Evolutionary conservation across 2,113 vertebrate genomes (phyloP).

Genomic region (Gracilinanus agilis): DNA sequence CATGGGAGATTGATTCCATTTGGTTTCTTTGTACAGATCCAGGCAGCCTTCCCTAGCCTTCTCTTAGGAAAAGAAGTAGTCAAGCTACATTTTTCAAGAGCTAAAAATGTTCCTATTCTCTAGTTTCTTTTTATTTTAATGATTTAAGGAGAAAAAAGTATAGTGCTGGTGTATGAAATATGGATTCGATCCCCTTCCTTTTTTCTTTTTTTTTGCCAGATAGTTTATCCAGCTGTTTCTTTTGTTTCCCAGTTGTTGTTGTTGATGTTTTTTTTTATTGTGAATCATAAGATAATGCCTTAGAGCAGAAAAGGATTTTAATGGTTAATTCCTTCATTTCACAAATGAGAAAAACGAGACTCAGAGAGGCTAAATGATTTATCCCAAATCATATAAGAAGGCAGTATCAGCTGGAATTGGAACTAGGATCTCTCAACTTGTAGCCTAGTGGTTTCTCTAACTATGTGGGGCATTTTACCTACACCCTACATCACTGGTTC

Average conservation of each 20-base stretch:
- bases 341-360: not conserved
- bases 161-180: not conserved
- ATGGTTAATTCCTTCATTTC: not conserved
- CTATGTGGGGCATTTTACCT: not conserved
- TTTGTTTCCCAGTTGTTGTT: not conserved
- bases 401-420: not conserved
- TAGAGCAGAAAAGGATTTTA: not conserved
- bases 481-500: not conserved
- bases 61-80: not conserved
- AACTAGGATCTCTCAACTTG: not conserved
- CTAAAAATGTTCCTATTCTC: not conserved
- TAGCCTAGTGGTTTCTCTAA: not conserved
- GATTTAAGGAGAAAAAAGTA: not conserved
- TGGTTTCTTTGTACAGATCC: not conserved
- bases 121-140: not conserved
- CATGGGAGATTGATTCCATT: not conserved
- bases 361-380: not conserved
- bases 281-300: not conserved
- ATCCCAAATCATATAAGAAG: not conserved
- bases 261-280: too few species aligned
- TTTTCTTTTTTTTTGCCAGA: not conserved
- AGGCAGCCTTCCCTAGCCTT: not conserved
- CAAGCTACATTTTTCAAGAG: not conserved
- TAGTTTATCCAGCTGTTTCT: not conserved
- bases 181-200: not conserved